A percentile compares a stretch with the other conserved stretches of the same genome.
Conservation (phyloP, 2,888 invertebrate genomes). For the Actias luna region DNA sequence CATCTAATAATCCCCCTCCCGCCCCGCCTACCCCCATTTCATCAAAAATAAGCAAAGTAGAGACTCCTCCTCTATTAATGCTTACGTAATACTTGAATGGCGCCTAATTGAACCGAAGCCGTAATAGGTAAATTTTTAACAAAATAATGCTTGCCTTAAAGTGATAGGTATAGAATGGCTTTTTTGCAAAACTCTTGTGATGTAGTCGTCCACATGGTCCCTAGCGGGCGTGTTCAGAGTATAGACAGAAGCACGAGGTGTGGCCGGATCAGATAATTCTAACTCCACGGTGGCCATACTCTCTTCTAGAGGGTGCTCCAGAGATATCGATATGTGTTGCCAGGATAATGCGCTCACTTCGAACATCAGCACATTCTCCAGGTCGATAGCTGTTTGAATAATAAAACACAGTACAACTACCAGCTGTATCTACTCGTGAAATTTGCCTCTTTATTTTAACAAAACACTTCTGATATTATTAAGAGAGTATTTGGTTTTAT, state of each 20-base stretch:
- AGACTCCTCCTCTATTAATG: no score
- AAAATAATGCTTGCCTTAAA: constrained; percentile 82
- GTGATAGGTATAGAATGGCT: constrained; percentile 96
- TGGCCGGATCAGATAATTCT: constrained; percentile 90
- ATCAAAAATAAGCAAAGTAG: no score
- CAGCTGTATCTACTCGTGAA: no score
- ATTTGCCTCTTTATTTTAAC: no score
- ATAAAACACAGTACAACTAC: not conserved
- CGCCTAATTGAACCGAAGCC: no score
- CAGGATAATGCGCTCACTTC: constrained; percentile 95
- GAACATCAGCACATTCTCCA: constrained; percentile 91
- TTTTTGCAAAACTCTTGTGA: constrained; percentile 87
- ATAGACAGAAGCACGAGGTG: constrained; percentile 89
- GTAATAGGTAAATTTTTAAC: not conserved
- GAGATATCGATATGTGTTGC: constrained; percentile 93
- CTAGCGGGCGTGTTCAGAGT: constrained; percentile 78
- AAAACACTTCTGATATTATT: no score
- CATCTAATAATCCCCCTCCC: no score
- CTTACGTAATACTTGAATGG: no score
- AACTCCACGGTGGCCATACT: constrained; percentile 96
- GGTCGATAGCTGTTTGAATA: constrained; percentile 80
- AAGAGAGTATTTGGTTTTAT: no score
- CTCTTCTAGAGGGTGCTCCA: constrained; percentile 96
- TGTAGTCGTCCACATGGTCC: constrained; percentile 69
- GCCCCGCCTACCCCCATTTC: no score